Percentiles rank a stretch among this genome's conserved stretches.
Evolutionary conservation across 2,888 invertebrate species (phyloP).

Genomic region (Leptogaster cylindrica): DNA sequence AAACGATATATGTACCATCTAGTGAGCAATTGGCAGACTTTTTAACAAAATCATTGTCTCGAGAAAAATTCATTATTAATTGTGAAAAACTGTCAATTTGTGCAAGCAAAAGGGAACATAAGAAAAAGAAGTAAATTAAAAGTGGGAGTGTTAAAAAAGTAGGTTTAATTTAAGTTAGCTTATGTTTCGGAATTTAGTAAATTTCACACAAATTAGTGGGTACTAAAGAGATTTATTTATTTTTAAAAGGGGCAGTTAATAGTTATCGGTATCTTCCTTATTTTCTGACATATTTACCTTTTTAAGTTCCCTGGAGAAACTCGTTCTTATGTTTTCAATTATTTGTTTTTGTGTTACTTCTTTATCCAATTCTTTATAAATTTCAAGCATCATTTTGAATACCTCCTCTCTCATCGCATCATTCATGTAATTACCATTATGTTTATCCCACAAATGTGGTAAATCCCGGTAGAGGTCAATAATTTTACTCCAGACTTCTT

Average conservation of each 20-base stretch:
- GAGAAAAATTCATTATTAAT: background rate
- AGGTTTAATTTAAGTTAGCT: too few species aligned
- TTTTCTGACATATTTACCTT: too few species aligned
- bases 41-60: background rate
- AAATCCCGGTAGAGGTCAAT: background rate
- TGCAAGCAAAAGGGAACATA: background rate
- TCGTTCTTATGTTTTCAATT: too few species aligned
- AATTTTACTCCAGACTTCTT: background rate
- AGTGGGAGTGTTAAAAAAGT: background rate
- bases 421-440: background rate
- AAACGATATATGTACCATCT: background rate
- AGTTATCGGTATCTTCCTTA: too few species aligned
- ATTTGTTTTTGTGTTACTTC: too few species aligned
- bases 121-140: background rate
- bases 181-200: too few species aligned
- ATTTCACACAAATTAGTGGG: too few species aligned
- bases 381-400: background rate
- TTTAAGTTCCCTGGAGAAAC: too few species aligned
- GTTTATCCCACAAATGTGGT: background rate
- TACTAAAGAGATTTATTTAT: too few species aligned
- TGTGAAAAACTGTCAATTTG: background rate
- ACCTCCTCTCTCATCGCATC: background rate
- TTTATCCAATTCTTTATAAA: background rate
- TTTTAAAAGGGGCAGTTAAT: too few species aligned
- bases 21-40: background rate